Base-by-base conservation (phyloP, 2,113 vertebrate genomes). In the Saimiri boliviensis region DNA sequence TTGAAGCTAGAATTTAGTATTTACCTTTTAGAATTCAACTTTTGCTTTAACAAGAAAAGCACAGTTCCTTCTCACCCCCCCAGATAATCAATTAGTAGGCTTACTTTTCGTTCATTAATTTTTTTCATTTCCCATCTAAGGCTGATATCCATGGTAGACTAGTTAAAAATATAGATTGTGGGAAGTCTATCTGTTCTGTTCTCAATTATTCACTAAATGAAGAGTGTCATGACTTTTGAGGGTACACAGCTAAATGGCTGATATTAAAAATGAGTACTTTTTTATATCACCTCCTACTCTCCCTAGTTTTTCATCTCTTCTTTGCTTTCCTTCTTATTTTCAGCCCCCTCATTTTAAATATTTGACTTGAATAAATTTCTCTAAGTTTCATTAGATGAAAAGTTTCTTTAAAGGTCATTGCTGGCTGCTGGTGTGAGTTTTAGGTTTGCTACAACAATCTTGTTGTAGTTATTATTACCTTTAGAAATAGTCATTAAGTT, bases 91-190 rank as follows among this genome's bases (percentile, higher is more conserved):
- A 27, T 87, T 45, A 79, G 2, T 66, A 76, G 52, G 30, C 58
- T 92, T 96, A n/a, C 19, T 25, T 83, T 96, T 92, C 74, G 45
- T n/a, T 80, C 21, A 40, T 88, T 83, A 58, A n/a, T 81, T 91
- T 92, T 92, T 95, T 70, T 94, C 25, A n/a, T 71, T 82, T 92
- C 30, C 54, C 23, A 92, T 35, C 58, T 42, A 19, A 87, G 42
- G 73, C 70, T 40, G 8, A 4, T 14, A 16, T 27, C 19, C 30
- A 16, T 71, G 14, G 16, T 35, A 37, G 79, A 27, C 16, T 30
- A 77, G 45, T 91, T 89, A 81, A 54, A 81, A 81, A 14, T 35
- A 13, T 56, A 19, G 1, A 4, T 30, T 47, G 11, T 40, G 25
- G 14, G 45, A 73, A 87, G n/a, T 42, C 20, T 35, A 0, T 73